Base-by-base conservation (phyloP, 2,888 invertebrate species). In the Nemoura dubitans region DNA sequence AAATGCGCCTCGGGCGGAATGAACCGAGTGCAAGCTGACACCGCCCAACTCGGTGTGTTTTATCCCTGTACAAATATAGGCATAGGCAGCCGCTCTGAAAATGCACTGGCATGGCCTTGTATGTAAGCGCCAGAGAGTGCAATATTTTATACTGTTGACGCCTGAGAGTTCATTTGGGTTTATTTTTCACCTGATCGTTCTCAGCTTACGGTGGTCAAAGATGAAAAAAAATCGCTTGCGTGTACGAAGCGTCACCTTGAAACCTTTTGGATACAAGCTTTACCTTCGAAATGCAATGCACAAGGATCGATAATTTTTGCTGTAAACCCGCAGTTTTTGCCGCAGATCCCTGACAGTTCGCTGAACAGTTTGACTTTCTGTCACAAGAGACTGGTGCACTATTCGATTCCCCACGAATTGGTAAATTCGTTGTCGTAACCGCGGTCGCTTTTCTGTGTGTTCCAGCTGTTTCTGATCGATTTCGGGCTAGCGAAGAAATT, bases 401-500 rank as follows among this genome's bases (percentile, higher is more conserved):
- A 36, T 36, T 36, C 10, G 36, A 36, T 36, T 36, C 10, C 5
- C 36, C 36, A 36, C 10, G 36, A 36, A 36, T 36, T 3, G 36
- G 36, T 10, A 36, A 36, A 6, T 36, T 36, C 10, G 5, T 36
- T 36, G n/a, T 36, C 10, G 36, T 36, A 36, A 36, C 36, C 36
- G 36, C 10, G 3, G 10, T 36, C n/a, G n/a, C 3, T 36, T 36
- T 36, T 21, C 59, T 7, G 5, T 7, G 83, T 87, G 25, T 90
- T 90, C 7, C 90, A 93, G 94, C 94, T 99, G 88, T 99, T 99
- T 94, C 95, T 99, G 92, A 99, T 99, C 92, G 99, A 99, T 93
- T 99, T 99, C 92, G 99, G 99, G 80, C 93, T 99, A 92, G 99
- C 99, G 89, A 99, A 99, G 93, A 99, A 99, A 93, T 99, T 95